Evolutionary conservation across 2,797 vertebrate genomes (phyloP), one percentile per base, ranked within the genome.

Genomic region (Acanthurus leucopareius): DNA sequence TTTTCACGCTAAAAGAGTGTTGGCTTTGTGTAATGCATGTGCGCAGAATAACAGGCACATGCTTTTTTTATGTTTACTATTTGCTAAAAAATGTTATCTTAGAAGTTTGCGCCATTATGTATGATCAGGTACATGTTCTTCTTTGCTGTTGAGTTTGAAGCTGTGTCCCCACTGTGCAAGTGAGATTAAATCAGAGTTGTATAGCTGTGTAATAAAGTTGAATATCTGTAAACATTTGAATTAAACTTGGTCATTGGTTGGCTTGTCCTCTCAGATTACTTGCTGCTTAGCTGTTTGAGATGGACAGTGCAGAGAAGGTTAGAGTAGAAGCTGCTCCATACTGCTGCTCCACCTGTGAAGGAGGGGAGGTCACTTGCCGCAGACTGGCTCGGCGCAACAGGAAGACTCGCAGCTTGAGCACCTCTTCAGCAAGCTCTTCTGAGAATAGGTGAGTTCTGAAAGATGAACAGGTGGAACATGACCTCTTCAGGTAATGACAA

Each of bases 371-470:
- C 8, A 74, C 91, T 25, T 83, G 86, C 69, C 92, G 73, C 19
- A 82, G 73, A 7, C 91, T 93, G 75, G 86, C 86, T 1, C 74
- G 94, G 54, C 93, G 94, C 70, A 95, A 93, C 8, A 95, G 95
- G 52, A 98, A 98, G 93, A 90, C 95, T 62, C 95, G 97, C 57
- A 99, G 98, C 75, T 88, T 98, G 82, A 98, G 97, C 7, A 95
- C 96, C 42, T 97, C 97, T 0, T 95, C 98, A 0, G 96, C 94
- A 70, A 95, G 93, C 91, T 95, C 95, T 75, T 96, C 95, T 49
- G 97, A 97, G 68, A 97, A 97, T 95, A 97, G 97, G 98, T 98
- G 8, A 14, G 58, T 51, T 48, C 38, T 44, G 5, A 54, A 16
- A 60, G 28, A n/a, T 7, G 9, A 15, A 40, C 22, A 9, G 2